These are phyloP conservation scores for Centropyge bicolor DNA, from an alignment of 2,797 vertebrate species.

Conservation along the genomic window DNA sequence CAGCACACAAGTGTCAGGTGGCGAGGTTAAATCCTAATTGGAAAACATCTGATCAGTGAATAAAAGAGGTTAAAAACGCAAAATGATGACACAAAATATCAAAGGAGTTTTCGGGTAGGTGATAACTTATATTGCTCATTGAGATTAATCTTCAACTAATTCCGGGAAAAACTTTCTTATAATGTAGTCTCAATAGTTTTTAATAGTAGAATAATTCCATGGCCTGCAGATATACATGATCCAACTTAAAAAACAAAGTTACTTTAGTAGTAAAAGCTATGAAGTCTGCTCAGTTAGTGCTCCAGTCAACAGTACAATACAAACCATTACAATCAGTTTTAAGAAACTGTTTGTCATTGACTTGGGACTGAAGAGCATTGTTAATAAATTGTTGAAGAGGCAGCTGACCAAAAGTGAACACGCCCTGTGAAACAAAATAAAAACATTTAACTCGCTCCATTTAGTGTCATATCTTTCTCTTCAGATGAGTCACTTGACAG, in stretches of 20 bases:
- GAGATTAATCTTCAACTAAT: not conserved
- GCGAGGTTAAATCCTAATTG: constrained; percentile 33
- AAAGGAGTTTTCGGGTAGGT: constrained; percentile 22
- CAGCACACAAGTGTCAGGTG: constrained; percentile 12
- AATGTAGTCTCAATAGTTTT: not conserved
- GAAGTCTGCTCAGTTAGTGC: not conserved
- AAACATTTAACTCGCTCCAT: not conserved
- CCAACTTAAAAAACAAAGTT: not conserved
- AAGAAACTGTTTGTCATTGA: not conserved
- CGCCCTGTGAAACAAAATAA: not conserved
- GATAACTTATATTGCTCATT: constrained; percentile 3
- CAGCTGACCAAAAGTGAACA: not conserved
- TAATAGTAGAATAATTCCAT: constrained; percentile 11
- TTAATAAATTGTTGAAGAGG: not conserved
- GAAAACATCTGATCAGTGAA: constrained; percentile 27
- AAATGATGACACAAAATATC: constrained; percentile 26
- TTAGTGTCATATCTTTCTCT: constrained; percentile 9
- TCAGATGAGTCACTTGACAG: constrained; percentile 60
- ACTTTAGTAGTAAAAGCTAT: not conserved
- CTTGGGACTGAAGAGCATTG: not conserved
- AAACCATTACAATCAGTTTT: not conserved
- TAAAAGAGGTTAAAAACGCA: not conserved
- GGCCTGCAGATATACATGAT: not conserved
- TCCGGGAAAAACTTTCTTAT: not conserved
- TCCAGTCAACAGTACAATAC: not conserved